Conservation (phyloP, 2,113 vertebrate species). For the Bubo blakistoni region DNA sequence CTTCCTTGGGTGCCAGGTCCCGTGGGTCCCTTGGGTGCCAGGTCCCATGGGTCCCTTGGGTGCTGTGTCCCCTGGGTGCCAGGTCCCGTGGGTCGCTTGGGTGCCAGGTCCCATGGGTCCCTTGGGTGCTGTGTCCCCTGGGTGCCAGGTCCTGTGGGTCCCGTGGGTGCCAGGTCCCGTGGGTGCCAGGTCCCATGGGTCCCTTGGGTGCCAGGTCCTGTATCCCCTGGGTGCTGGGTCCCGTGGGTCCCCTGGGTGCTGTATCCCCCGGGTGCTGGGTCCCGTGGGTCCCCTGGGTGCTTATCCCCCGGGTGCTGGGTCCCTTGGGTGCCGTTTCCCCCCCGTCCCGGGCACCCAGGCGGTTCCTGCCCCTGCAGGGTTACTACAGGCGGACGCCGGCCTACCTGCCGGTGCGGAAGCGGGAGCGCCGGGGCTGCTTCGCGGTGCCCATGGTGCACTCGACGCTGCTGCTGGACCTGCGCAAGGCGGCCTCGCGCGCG, state of each 20-base stretch:
- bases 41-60: not conserved
- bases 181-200: not conserved
- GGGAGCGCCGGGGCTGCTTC: conserved; percentile 84
- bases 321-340: accelerated
- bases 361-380: conserved; percentile 66
- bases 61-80: not conserved
- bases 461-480: conserved; percentile 88
- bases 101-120: no score
- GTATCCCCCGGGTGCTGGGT: no score
- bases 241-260: not conserved
- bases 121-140: no score
- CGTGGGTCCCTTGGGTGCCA: not conserved
- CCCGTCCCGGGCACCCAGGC: not conserved
- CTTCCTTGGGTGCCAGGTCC: not conserved
- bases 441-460: conserved; percentile 96
- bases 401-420: conserved; percentile 88
- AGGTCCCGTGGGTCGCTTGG: not conserved
- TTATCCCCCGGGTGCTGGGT: not conserved
- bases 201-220: accelerated
- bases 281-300: no score
- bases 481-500: conserved; percentile 79
- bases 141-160: not conserved
- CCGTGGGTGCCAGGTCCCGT: not conserved
- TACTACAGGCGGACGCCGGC: conserved; percentile 90
- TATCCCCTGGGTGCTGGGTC: not conserved